phyloP scores from a whole-genome alignment of 2,113 vertebrate species.

The Corythoichthys intestinalis region DNA sequence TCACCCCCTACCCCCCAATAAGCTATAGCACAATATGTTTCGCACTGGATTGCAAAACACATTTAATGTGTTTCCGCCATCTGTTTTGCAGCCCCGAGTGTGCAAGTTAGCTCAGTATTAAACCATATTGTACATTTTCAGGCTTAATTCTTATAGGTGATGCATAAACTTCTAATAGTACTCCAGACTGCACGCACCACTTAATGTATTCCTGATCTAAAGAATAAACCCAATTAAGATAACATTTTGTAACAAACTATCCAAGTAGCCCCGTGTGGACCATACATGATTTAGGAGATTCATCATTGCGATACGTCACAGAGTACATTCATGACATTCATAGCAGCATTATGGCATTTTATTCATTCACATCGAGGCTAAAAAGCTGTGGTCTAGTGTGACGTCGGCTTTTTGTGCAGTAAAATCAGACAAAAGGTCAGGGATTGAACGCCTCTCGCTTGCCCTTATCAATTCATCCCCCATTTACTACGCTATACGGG shows the following conservation, averaged over 20 bases:
- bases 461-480: slow-evolving; percentile 66
- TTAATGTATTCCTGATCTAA: too few species aligned
- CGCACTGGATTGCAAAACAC: not conserved
- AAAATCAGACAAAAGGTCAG: slow-evolving; percentile 55
- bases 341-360: not conserved
- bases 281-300: not conserved
- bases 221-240: not conserved
- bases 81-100: not conserved
- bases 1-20: not conserved
- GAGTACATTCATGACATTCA: not conserved
- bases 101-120: not conserved
- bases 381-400: slow-evolving; percentile 14
- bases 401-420: slow-evolving; percentile 28
- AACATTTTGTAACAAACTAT: not conserved
- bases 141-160: not conserved
- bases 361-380: slow-evolving; percentile 10
- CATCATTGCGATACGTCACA: not conserved
- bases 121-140: not conserved
- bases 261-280: not conserved
- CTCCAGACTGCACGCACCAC: too few species aligned
- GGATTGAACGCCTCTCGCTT: slow-evolving; percentile 47
- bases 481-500: slow-evolving; percentile 55
- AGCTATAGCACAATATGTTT: not conserved
- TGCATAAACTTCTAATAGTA: too few species aligned
- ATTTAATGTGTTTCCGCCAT: not conserved